Percentiles rank a stretch among this genome's conserved stretches.
phyloP scores from a whole-genome alignment of 2,797 vertebrate species.

The Phataginus tetradactyla region DNA sequence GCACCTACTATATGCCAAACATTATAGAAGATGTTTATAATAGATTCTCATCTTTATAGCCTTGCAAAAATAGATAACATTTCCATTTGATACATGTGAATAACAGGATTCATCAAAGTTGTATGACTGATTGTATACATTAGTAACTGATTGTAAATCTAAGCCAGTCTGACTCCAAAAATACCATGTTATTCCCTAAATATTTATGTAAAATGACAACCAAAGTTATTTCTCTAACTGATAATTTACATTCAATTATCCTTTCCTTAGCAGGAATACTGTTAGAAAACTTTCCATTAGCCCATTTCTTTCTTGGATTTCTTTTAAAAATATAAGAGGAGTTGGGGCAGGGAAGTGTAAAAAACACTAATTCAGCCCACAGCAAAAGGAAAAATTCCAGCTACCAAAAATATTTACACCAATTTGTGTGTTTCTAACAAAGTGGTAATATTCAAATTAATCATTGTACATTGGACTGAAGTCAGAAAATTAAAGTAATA shows the following conservation, averaged over 20 bases:
- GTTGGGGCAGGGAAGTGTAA: background rate
- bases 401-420: background rate
- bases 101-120: background rate
- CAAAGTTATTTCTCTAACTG: background rate
- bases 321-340: slow-evolving; percentile 8
- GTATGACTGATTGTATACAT: background rate
- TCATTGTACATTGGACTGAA: background rate
- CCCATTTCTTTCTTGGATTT: background rate
- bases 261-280: background rate
- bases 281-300: slow-evolving; percentile 26
- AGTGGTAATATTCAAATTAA: background rate
- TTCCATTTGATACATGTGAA: background rate
- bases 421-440: background rate
- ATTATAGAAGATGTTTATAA: background rate
- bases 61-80: background rate
- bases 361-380: background rate
- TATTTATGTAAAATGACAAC: background rate
- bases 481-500: slow-evolving; percentile 2
- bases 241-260: background rate
- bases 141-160: slow-evolving; percentile 2
- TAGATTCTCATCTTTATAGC: background rate
- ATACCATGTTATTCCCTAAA: background rate
- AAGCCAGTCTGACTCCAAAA: slow-evolving; percentile 26
- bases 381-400: background rate
- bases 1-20: background rate